Conservation (phyloP, 2,113 vertebrate species). For the Aythya baeri region DNA sequence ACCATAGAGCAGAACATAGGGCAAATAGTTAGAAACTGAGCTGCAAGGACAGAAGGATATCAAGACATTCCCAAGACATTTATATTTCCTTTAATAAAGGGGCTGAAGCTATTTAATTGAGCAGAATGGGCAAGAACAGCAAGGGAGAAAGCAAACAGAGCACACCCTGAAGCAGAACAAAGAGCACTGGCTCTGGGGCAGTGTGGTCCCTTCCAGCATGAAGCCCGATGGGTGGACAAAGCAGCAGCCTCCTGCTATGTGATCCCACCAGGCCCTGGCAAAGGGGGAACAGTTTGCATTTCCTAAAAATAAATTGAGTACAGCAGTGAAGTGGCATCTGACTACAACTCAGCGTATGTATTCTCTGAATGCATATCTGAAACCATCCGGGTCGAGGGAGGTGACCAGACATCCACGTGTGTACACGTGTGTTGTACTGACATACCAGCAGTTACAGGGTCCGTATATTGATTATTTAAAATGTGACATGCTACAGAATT, state of each 20-base stretch:
- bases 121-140: constrained; percentile 19
- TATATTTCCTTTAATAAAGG: neutral
- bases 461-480: neutral
- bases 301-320: constrained; percentile 52
- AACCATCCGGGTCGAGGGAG: fast-evolving
- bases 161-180: constrained; percentile 31
- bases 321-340: constrained; percentile 11
- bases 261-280: constrained; percentile 4
- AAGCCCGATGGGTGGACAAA: neutral
- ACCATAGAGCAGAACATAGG: neutral
- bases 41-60: neutral
- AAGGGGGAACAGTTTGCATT: neutral
- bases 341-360: neutral
- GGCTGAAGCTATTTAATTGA: neutral
- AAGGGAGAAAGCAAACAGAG: constrained; percentile 35
- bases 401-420: neutral
- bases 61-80: neutral
- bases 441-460: neutral
- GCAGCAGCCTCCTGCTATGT: neutral
- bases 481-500: neutral
- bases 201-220: fast-evolving
- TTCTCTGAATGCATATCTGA: neutral
- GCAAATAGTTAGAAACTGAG: neutral
- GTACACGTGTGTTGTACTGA: neutral
- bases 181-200: constrained; percentile 27